Evolutionary conservation across 2,797 vertebrate genomes (phyloP), one percentile per base, ranked within the genome.

Genomic region (Pogoniulus pusillus): DNA sequence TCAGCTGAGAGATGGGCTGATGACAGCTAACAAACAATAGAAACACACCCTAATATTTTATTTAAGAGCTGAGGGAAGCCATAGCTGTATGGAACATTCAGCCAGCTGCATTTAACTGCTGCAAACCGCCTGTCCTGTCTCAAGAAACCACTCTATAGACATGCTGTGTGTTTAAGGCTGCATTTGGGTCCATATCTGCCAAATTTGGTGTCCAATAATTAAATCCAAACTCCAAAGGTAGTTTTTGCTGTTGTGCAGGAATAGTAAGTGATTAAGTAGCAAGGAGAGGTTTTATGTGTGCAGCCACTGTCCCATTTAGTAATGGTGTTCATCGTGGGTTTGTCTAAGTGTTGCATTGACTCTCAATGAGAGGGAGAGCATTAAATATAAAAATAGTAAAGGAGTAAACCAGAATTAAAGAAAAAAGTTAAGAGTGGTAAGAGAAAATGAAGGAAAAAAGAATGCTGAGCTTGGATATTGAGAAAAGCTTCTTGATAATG

Each of bases 11-110:
- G 93, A 95, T 90, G 85, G 93, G 76, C 87, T 51, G 47, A 63
- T 94, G 96, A 96, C 95, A 96, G 96, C 92, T 95, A 89, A 79
- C 90, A 91, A 94, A 97, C 94, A 97, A 96, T 94, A 95, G 94
- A 90, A 91, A 96, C 86, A 91, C 91, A 96, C 84, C 93, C 91
- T 96, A 95, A 93, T 95, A 95, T 96, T 97, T 97, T 97, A 96
- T 96, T 96, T 94, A 96, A 94, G 93, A 96, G 87, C 88, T 92
- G 82, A 93, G 94, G 94, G 90, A 96, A 96, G 91, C 69, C 96
- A 97, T 93, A 96, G 93, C 93, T 96, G 89, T 93, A 95, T 74
- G 88, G 91, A 76, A 93, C 84, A 39, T 81, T 64, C 57, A 90
- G 93, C 66, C 87, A 89, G 75, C 72, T 88, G 85, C 86, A 95